Evolutionary conservation across 2,888 invertebrate species (phyloP).

Genomic region (Trichogramma dendrolimi): DNA sequence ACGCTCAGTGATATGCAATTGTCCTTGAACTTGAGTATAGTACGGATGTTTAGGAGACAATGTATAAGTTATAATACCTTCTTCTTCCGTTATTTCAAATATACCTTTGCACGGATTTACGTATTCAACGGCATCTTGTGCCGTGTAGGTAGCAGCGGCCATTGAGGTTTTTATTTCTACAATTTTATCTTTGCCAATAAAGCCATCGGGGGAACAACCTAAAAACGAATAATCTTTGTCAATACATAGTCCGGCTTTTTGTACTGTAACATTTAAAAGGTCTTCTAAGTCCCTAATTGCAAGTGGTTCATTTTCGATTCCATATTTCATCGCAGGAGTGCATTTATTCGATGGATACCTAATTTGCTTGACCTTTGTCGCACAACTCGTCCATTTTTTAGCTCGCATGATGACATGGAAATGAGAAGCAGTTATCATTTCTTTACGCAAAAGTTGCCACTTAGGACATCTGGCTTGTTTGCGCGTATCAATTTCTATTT

Average conservation of each 20-base stretch:
- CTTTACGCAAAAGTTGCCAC: conserved; percentile 24
- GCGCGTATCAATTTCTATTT: conserved; percentile 26
- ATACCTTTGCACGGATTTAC: neutral
- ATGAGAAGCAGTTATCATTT: conserved; percentile 30
- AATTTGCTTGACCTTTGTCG: conserved; percentile 20
- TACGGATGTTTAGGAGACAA: conserved; percentile 27
- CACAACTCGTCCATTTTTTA: conserved; percentile 21
- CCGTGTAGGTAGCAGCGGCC: conserved; percentile 1
- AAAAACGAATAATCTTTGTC: conserved; percentile 22
- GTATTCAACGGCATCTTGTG: conserved; percentile 16
- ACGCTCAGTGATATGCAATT: conserved; percentile 29
- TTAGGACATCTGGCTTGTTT: conserved; percentile 16
- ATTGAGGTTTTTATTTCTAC: conserved; percentile 30
- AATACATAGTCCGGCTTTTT: conserved; percentile 23
- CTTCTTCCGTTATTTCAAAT: neutral
- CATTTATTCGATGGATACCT: conserved; percentile 15
- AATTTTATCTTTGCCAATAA: conserved; percentile 26
- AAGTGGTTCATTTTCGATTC: conserved; percentile 24
- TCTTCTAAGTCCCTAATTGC: conserved; percentile 13
- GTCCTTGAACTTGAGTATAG: conserved; percentile 33
- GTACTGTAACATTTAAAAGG: conserved; percentile 14
- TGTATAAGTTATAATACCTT: neutral
- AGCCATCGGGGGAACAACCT: conserved; percentile 29
- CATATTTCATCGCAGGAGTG: conserved; percentile 17
- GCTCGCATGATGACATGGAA: conserved; percentile 25